These are phyloP conservation scores for Tyto alba DNA, from an alignment of 2,113 vertebrate genomes.

Conservation along the genomic window DNA sequence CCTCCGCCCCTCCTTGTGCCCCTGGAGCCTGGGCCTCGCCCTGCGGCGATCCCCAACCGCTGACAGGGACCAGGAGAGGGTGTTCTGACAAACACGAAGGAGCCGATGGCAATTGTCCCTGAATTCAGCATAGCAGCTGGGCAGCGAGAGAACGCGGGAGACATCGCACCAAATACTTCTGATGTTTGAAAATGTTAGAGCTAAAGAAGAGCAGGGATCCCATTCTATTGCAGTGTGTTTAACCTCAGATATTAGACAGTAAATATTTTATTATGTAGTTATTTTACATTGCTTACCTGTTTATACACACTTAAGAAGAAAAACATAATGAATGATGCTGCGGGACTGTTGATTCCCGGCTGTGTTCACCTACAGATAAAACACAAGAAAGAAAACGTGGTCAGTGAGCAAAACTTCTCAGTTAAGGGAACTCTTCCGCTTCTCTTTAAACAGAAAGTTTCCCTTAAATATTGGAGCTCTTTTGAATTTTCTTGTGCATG, in stretches of 20 bases:
- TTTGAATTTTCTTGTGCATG: rapidly evolving
- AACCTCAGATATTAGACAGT: neutral
- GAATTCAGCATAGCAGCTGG: neutral
- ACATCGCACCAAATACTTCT: neutral
- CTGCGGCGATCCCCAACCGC: neutral
- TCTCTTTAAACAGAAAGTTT: neutral
- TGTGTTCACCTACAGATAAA: too few relatives aligned
- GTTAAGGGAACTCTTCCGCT: neutral
- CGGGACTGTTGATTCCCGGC: neutral
- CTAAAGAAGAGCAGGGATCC: neutral
- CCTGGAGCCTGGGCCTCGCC: neutral
- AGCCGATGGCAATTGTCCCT: neutral
- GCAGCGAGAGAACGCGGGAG: neutral
- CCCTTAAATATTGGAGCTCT: neutral
- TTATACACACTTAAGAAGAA: neutral
- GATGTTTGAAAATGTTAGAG: neutral
- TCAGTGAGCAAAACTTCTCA: neutral
- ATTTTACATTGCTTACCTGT: neutral
- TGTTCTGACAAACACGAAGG: neutral
- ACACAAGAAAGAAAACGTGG: too few relatives aligned
- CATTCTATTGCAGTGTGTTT: neutral
- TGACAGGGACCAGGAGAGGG: rapidly evolving
- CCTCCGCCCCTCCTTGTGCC: neutral
- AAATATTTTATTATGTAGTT: neutral
- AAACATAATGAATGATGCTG: rapidly evolving